Evolutionary conservation across 2,888 invertebrate genomes (phyloP), one percentile per base, ranked within the genome.

Genomic region (Ellobium chinense): DNA sequence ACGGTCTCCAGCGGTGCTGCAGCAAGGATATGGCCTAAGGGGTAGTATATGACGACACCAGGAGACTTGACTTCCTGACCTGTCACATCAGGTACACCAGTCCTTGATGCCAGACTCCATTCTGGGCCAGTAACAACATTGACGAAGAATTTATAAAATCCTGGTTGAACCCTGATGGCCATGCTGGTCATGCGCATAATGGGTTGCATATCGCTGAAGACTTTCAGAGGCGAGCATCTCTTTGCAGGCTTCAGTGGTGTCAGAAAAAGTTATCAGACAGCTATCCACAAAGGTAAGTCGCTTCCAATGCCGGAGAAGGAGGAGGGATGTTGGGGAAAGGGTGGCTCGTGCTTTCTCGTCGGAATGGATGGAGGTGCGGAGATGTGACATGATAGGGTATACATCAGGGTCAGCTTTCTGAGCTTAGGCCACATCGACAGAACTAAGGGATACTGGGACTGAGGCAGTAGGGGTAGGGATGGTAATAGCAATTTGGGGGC

Each of bases 51-150:
- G 27, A 76, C 62, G 14, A 58, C 75, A 3, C 68, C 75, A 3
- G 34, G 78, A 24, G 66, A 39, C 58, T 83, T 82, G 18, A 70
- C 68, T 18, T 82, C 24, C 27, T 66, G 69, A 81, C 87, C 83
- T 46, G 4, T 85, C 70, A 78, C 86, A 87, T 24, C 72, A 29
- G 54, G 60, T 66, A 58, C 80, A 80, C 12, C 77, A 83, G 5
- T 54, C 36, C n/a, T 81, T 68, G 21, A 85, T 68, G 60, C n/a
- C n/a, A n/a, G 85, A n/a, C 12, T 66, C 36, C 82, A 85, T 82
- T 18, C 80, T 78, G 34, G 82, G 80, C 87, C 86, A 88, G 74
- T 80, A 87, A 62, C 77, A 84, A 68, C 88, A 78, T 7, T 27
- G 29, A 29, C 74, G 31, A 3, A 84, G 31, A 2, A 85, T 27